Evolutionary conservation across 2,113 vertebrate species (phyloP), one percentile per base, ranked within the genome.

Genomic region (Gasterosteus aculeatus): DNA sequence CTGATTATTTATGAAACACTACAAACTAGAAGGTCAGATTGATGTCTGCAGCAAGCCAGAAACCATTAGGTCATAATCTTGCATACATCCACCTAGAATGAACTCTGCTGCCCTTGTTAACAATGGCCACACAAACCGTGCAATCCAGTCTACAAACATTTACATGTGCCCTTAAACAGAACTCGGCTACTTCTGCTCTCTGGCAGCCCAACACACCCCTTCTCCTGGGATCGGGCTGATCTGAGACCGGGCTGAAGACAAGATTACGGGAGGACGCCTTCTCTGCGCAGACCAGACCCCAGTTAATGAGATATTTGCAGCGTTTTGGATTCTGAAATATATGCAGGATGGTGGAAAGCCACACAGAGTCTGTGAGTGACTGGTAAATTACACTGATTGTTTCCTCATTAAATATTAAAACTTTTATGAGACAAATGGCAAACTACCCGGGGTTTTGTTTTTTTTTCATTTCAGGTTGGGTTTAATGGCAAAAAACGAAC

Each of bases 161-260:
- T 83, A 79, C 87, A 90, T 76, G 69, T 41, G 29, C 69, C 69
- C 81, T 85, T 73, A 77, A 85, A 88, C 79, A 87, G 85, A 92
- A 85, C 80, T 81, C 72, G 87, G 89, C 73, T 88, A 90, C 85
- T 86, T 85, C 68, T 87, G 75, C 85, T 90, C 85, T 90, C 72
- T 63, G 16, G 86, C 89, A 85, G 89, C 81, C 83, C 82, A 78
- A 90, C 92, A 93, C 92, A 91, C 94, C 93, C 92, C 91, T 89
- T 81, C 93, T 92, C 92, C 84, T 74, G 93, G 92, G 93, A 93
- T 87, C 84, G 75, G 8, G 84, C 86, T 87, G 85, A 87, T 91
- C 90, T 81, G 72, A 80, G 90, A 88, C 86, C 87, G 78, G 85
- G 81, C 84, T 91, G 88, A 59, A 82, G 78, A 90, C 83, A 84